These are phyloP conservation scores for Hiodon tergisus DNA, from an alignment of 2,113 vertebrate genomes.

Conservation along the genomic window DNA sequence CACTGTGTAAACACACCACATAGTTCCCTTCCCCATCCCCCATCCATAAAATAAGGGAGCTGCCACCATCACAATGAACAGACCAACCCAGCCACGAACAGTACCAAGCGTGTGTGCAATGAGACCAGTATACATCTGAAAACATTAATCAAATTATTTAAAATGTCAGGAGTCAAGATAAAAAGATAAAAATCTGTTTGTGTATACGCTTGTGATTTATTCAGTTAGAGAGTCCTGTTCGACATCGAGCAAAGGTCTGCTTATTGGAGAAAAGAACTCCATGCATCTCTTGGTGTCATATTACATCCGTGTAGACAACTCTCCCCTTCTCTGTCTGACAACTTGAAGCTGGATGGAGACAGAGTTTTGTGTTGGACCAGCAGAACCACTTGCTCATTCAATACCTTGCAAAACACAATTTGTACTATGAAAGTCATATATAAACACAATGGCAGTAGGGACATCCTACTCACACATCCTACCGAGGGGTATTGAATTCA, in stretches of 20 bases:
- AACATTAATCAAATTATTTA: no score
- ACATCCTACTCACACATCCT: constrained; percentile 27
- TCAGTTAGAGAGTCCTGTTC: constrained; percentile 16
- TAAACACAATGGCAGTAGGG: constrained; percentile 12
- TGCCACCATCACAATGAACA: not conserved
- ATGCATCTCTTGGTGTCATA: not conserved
- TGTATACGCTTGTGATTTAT: constrained; percentile 9
- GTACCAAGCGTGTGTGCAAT: no score
- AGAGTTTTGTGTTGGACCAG: not conserved
- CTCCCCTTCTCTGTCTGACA: not conserved
- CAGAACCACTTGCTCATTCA: not conserved
- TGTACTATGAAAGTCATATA: constrained; percentile 4
- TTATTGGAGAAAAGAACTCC: constrained; percentile 15
- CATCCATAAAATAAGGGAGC: not conserved
- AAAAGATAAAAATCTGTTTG: constrained; percentile 22
- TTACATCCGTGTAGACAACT: constrained; percentile 5
- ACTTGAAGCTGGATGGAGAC: not conserved
- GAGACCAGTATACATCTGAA: no score
- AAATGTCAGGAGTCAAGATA: constrained; percentile 1
- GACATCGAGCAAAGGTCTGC: not conserved
- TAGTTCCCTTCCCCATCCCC: not conserved
- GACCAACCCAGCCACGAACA: not conserved
- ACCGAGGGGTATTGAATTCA: constrained; percentile 62
- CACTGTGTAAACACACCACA: not conserved
- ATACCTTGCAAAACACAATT: not conserved